These are phyloP conservation scores for Crossaster papposus DNA, from an alignment of 53 echinoderm and acorn worm species.

Conservation along the genomic window DNA sequence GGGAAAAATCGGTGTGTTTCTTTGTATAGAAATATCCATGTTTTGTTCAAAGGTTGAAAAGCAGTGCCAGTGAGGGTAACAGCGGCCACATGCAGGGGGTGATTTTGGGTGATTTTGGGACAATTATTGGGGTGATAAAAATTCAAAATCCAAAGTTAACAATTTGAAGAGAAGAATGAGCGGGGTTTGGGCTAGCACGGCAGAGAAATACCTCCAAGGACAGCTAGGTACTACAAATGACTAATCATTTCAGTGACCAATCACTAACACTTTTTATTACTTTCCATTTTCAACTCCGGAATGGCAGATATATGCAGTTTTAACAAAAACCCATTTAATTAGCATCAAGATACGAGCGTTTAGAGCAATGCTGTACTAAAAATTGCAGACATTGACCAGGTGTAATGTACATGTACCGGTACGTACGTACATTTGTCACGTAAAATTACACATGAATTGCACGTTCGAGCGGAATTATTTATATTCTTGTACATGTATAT, in stretches of 20 bases:
- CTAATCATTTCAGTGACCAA: neutral
- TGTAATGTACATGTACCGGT: neutral
- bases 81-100: constrained; percentile 37
- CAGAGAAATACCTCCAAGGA: neutral
- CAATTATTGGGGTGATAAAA: constrained; percentile 28
- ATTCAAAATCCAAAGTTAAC: neutral
- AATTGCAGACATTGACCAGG: neutral
- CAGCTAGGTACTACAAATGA: neutral
- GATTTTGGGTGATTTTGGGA: constrained; percentile 27
- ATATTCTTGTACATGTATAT: neutral
- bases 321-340: constrained; percentile 48
- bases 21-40: constrained; percentile 45
- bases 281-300: constrained; percentile 45
- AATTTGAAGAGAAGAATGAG: neutral
- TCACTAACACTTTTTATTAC: too few relatives aligned
- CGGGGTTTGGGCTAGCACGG: neutral
- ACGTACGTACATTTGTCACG: too few relatives aligned
- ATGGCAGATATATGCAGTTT: constrained; percentile 39
- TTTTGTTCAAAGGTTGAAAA: constrained; percentile 60
- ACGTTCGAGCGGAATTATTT: neutral
- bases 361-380: neutral
- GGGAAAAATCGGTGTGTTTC: constrained; percentile 23
- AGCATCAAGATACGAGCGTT: constrained; percentile 41
- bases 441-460: neutral
- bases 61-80: constrained; percentile 29